A percentile compares a stretch with the other conserved stretches of the same genome.
Conservation (phyloP, 2,113 vertebrate species). For the Eptesicus fuscus region DNA sequence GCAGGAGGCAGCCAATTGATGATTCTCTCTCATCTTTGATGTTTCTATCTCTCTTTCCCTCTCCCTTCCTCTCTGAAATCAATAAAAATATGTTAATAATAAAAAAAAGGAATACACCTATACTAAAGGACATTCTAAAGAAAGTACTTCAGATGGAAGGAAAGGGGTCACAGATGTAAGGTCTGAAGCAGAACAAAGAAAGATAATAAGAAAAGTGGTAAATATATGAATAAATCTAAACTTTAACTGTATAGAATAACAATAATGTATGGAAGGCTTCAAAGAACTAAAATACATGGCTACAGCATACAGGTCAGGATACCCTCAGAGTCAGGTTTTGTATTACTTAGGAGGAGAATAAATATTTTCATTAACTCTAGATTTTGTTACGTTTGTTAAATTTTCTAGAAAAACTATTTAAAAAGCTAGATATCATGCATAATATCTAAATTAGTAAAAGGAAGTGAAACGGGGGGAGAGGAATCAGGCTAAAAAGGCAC, state of each 20-base stretch:
- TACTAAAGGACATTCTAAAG: background rate
- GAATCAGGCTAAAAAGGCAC: background rate
- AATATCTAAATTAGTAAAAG: background rate
- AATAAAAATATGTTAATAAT: no score
- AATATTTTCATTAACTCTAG: slow-evolving; percentile 6
- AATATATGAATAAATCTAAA: background rate
- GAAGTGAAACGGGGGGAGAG: background rate
- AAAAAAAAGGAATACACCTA: no score
- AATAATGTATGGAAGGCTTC: background rate
- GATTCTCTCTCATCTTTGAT: no score
- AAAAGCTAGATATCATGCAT: background rate
- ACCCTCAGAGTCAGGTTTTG: background rate
- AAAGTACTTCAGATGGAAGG: background rate
- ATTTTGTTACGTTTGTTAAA: background rate
- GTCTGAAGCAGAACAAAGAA: background rate
- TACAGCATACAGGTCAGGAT: background rate
- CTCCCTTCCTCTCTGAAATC: no score
- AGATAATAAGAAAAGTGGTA: background rate
- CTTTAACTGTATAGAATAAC: background rate
- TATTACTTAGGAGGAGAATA: background rate
- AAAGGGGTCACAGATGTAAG: background rate
- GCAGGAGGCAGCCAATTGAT: no score
- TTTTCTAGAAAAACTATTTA: background rate
- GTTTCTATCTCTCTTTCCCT: no score
- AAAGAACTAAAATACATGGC: background rate